phyloP scores from a whole-genome alignment of 2,113 vertebrate genomes.

The Stigmatopora nigra region DNA sequence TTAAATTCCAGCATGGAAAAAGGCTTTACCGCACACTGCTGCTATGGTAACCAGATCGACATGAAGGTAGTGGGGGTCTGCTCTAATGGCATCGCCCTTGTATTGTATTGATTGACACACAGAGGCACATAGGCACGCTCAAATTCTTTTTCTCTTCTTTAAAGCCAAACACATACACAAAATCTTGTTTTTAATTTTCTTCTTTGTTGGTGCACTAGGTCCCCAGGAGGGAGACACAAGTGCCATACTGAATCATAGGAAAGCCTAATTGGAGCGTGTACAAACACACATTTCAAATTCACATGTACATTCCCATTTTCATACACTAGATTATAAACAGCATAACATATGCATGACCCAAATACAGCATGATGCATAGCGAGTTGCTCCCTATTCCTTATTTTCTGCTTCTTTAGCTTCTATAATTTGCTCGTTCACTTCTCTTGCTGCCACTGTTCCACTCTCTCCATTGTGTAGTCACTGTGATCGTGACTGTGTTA shows the following conservation, averaged over 20 bases:
- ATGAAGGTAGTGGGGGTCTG: slow-evolving; percentile 22
- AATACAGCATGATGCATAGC: slow-evolving; percentile 44
- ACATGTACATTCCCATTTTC: slow-evolving; percentile 29
- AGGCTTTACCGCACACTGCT: slow-evolving; percentile 43
- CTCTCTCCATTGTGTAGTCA: slow-evolving; percentile 47
- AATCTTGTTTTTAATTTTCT: slow-evolving; percentile 5
- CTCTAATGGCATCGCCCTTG: slow-evolving; percentile 52
- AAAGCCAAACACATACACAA: slow-evolving; percentile 6
- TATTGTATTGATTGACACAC: slow-evolving; percentile 57
- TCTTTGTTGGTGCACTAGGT: slow-evolving; percentile 23
- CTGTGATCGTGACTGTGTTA: slow-evolving; percentile 56
- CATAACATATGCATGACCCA: slow-evolving; percentile 53
- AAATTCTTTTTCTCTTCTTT: slow-evolving; percentile 5
- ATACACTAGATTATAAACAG: slow-evolving; percentile 30
- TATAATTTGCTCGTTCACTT: slow-evolving; percentile 23
- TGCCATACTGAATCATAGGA: slow-evolving; percentile 30
- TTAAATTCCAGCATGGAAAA: slow-evolving; percentile 35
- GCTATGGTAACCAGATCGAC: slow-evolving; percentile 61
- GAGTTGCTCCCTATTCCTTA: slow-evolving; percentile 24
- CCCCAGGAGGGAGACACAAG: slow-evolving; percentile 32
- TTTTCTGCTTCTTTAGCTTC: slow-evolving; percentile 49
- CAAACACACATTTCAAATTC: slow-evolving; percentile 36
- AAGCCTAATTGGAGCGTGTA: slow-evolving; percentile 51
- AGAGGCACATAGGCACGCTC: slow-evolving; percentile 18
- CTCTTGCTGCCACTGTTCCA: slow-evolving; percentile 40